Evolutionary conservation across 2,797 vertebrate genomes (phyloP), one percentile per base, ranked within the genome.

Genomic region (Sebastes nivosus): DNA sequence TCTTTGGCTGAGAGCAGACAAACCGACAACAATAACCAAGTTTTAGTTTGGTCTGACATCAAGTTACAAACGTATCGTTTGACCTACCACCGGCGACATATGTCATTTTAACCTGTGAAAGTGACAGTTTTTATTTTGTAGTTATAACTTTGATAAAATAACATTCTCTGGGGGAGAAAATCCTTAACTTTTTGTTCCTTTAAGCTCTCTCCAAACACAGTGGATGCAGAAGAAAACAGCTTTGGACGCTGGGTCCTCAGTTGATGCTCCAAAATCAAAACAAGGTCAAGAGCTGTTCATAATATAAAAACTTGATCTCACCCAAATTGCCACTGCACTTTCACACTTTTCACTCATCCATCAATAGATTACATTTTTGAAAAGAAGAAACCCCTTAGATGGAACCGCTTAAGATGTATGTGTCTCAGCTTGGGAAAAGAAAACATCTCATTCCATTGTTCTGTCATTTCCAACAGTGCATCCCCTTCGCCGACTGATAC

Each of bases 381-480:
- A 10, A 36, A 50, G 18, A 36, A 58, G 20, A 22, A 7, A 32
- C 38, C 9, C 22, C 18, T 12, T 8, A 9, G 18, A 50, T 2
- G 14, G 18, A 30, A 52, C 8, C 22, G 8, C 16, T n/a, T 20
- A 32, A 75, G 36, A 72, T 9, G 5, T 13, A 18, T 71, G 57
- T 36, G 11, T 61, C 29, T 46, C 27, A 61, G 64, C 38, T 18
- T 20, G 38, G 46, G 27, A 20, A 61, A 59, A 71, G 18, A 54
- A 64, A 75, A 65, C 69, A 63, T 67, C 81, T 75, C 65, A 52
- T 72, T 71, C 46, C 25, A 67, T 76, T 55, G 29, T 32, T 63
- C 77, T 81, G 81, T 84, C 80, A 79, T n/a, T 66, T 87, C 83
- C 75, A 66, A 20, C 63, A 36, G 75, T 5, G 80, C 74, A 2